Conservation (phyloP, 2,797 vertebrate genomes). For the Pantherophis vulpinus region DNA sequence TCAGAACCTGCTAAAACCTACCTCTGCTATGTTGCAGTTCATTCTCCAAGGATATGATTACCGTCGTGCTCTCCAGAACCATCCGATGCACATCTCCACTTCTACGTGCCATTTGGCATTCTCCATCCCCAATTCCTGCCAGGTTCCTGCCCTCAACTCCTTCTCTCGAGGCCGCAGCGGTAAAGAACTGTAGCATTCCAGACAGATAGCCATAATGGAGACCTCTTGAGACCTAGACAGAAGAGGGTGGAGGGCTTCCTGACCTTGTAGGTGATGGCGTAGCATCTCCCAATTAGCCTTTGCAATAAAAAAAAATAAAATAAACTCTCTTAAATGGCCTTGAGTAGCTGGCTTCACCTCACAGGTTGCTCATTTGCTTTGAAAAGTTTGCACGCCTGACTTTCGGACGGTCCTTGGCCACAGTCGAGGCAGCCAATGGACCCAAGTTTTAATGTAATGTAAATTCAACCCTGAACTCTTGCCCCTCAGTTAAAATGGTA, state of each 20-base stretch:
- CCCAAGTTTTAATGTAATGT: not conserved
- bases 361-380: not conserved
- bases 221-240: not conserved
- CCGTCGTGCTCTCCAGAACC: not conserved
- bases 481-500: not conserved
- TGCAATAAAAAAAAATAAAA: not conserved
- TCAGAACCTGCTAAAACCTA: too few relatives aligned
- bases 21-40: not conserved
- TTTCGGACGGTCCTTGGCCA: not conserved
- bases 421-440: not conserved
- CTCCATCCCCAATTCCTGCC: not conserved
- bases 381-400: not conserved
- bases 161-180: not conserved
- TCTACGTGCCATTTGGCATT: not conserved
- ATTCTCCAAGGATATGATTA: not conserved
- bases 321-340: not conserved
- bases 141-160: not conserved
- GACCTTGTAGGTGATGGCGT: not conserved
- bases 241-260: not conserved
- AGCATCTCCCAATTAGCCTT: not conserved
- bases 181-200: not conserved
- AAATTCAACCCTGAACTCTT: not conserved
- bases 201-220: not conserved
- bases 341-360: not conserved
- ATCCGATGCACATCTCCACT: not conserved